Evolutionary conservation across 2,888 invertebrate species (phyloP).

Genomic region (Bombyx huttoni): DNA sequence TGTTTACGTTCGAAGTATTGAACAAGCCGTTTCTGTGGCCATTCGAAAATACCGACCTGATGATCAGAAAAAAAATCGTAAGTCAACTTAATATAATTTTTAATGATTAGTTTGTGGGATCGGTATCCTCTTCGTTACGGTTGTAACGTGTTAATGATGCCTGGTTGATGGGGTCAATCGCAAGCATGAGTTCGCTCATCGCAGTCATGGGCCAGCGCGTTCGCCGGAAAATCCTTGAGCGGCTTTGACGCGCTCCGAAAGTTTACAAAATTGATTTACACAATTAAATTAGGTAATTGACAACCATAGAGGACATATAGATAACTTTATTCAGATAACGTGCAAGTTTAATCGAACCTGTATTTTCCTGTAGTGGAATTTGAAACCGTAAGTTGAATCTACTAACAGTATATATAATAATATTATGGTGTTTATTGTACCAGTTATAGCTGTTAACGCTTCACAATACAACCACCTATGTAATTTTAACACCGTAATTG

Average conservation of each 20-base stretch:
- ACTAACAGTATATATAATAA: not conserved
- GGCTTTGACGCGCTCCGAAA: constrained; percentile 33
- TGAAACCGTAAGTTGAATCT: too few relatives aligned
- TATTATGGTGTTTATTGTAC: too few relatives aligned
- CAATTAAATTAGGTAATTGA: constrained; percentile 26
- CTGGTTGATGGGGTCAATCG: constrained; percentile 13
- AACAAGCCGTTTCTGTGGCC: constrained; percentile 87
- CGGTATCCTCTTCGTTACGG: constrained; percentile 28
- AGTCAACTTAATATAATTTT: constrained; percentile 21
- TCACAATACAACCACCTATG: constrained; percentile 12
- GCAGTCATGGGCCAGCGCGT: constrained; percentile 20
- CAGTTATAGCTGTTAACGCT: not conserved
- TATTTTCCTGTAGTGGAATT: too few relatives aligned
- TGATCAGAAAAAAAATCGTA: constrained; percentile 67
- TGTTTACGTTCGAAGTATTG: constrained; percentile 86
- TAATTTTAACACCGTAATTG: constrained; percentile 20
- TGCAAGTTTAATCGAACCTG: too few relatives aligned
- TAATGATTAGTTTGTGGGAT: not conserved
- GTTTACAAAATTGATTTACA: constrained; percentile 33
- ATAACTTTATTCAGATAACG: not conserved
- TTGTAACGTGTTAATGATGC: constrained; percentile 48
- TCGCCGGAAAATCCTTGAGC: constrained; percentile 40
- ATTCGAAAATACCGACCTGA: constrained; percentile 82
- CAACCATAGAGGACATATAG: constrained; percentile 22
- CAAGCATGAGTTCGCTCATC: constrained; percentile 23